Base-by-base conservation (phyloP, 2,888 invertebrate genomes). In the Drosophila stalkeri region DNA sequence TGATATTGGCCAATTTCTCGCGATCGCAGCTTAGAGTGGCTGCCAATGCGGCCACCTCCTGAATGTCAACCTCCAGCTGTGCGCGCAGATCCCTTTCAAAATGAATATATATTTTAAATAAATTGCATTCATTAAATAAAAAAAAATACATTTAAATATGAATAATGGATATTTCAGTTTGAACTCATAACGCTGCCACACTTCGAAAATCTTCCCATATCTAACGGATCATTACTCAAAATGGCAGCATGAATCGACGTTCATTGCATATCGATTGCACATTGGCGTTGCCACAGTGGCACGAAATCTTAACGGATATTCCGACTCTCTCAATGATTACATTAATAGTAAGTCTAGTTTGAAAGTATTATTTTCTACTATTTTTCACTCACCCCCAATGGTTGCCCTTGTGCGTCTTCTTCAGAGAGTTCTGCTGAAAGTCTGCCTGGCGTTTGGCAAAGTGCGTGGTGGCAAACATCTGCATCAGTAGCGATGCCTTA, bases 381-480 rank as follows among this genome's bases (percentile, higher is more conserved):
- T 7, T 44, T 18, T 1, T 5, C 33, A 89, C 91, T 88, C 73
- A 92, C 92, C 98, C 99, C 97, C 98, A 99, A 93, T 99, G 99
- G 91, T 98, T 97, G 37, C 97, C 95, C 91, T 96, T 96, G 73
- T 95, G 95, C 31, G 97, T 97, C 82, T 96, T 96, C 92, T 98
- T 98, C 56, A 97, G 94, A 64, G 96, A 95, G 92, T 97, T 98
- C 86, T 95, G 96, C 85, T 96, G 96, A 89, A 96, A 96, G 49
- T 85, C 89, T 66, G 94, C 93, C 46, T 88, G 88, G 4, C 94
- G 93, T 16, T 97, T 97, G n/a, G 98, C 98, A 91, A 99, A 96
- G 91, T 99, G 98, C 44, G 98, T 96, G 49, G 97, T 96, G 31
- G 98, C 96, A 92, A 98, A 98, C 94, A 99, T 97, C 93, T 99